phyloP scores from a whole-genome alignment of 2,113 vertebrate species.

The Thamnophis sirtalis region DNA sequence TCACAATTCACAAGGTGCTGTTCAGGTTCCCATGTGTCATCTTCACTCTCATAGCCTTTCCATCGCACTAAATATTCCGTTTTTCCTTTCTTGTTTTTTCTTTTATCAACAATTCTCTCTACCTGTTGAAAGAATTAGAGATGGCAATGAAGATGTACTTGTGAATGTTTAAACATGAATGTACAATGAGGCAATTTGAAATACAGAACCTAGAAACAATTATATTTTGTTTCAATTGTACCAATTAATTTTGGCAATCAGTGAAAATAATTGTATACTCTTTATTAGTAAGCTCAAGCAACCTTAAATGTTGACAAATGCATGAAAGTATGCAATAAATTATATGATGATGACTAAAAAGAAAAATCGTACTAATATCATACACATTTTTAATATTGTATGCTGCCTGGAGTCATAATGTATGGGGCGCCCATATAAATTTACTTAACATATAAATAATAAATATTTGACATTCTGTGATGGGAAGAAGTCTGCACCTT shows the following conservation, averaged over 20 bases:
- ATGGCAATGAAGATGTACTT: conserved; percentile 22
- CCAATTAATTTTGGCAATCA: background rate
- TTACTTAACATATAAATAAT: background rate
- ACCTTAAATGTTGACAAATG: background rate
- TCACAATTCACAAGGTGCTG: conserved; percentile 89
- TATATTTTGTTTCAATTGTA: background rate
- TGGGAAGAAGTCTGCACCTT: background rate
- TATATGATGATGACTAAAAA: background rate
- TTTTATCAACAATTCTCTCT: conserved; percentile 89
- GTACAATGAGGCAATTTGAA: conserved; percentile 12
- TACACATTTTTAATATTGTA: background rate
- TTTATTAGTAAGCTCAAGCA: background rate
- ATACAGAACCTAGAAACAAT: background rate
- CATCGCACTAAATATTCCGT: conserved; percentile 92
- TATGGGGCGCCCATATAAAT: background rate
- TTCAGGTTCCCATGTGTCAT: conserved; percentile 96
- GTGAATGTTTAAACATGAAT: conserved; percentile 1
- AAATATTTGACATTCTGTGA: background rate
- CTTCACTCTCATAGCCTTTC: conserved; percentile 89
- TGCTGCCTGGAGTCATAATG: background rate
- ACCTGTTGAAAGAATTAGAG: conserved; percentile 74
- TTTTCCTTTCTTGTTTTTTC: conserved; percentile 90
- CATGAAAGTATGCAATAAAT: background rate
- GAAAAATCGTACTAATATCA: background rate
- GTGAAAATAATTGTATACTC: background rate